Evolutionary conservation across 2,888 invertebrate species (phyloP).

Genomic region (Nephrotoma flavescens): DNA sequence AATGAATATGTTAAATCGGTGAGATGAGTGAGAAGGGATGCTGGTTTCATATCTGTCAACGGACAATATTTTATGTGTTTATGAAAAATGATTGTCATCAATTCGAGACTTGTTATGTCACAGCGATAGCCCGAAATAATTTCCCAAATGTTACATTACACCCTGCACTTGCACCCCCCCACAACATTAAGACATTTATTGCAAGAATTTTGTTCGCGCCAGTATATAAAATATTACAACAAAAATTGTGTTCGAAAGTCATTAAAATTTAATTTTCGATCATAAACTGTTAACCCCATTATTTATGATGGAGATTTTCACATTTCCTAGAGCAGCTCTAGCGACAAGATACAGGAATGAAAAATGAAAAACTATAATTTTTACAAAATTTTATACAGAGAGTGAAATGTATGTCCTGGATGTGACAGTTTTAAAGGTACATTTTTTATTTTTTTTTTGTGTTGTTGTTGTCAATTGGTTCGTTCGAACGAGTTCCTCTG

Average conservation of each 20-base stretch:
- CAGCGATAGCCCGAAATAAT: background rate
- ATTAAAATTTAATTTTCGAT: background rate
- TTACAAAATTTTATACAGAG: background rate
- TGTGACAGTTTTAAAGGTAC: background rate
- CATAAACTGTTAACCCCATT: background rate
- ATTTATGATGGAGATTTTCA: background rate
- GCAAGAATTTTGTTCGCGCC: background rate
- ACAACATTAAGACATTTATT: background rate
- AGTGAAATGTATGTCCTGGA: background rate
- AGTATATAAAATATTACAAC: background rate
- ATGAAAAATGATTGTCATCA: background rate
- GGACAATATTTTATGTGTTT: background rate
- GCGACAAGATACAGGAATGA: background rate
- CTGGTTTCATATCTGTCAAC: background rate
- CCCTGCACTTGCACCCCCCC: background rate
- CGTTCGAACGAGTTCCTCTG: background rate
- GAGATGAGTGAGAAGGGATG: background rate
- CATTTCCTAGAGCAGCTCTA: background rate
- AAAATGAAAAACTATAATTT: background rate
- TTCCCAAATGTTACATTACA: background rate
- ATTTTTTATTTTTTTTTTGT: background rate
- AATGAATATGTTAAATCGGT: background rate
- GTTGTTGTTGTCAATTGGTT: background rate
- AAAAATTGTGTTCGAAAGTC: background rate
- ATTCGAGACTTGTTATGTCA: background rate